A percentile compares a stretch with the other conserved stretches of the same genome.
Conservation (phyloP, 2,797 vertebrate genomes). For the Lagocephalus sceleratus region DNA sequence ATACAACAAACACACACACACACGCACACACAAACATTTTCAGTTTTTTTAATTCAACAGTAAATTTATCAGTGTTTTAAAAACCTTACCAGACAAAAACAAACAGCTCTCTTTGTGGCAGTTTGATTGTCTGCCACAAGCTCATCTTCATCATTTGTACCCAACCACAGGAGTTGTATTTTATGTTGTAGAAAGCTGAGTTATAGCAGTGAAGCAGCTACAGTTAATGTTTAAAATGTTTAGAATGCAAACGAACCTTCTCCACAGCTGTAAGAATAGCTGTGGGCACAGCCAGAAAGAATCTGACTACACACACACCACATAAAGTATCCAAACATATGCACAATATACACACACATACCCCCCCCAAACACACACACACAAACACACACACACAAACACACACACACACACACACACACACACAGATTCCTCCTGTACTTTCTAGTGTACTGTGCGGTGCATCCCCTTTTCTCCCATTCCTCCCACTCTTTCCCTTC, state of each 20-base stretch:
- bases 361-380: background rate
- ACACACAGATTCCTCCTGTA: constrained; percentile 26
- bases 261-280: constrained; percentile 62
- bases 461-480: constrained; percentile 6
- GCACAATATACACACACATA: constrained; percentile 23
- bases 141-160: constrained; percentile 48
- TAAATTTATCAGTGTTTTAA: constrained; percentile 12
- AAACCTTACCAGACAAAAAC: constrained; percentile 9
- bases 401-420: constrained; percentile 6
- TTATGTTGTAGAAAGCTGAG: constrained; percentile 36
- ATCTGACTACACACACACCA: constrained; percentile 50
- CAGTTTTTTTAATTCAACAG: too few species aligned
- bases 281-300: constrained; percentile 44
- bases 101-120: background rate
- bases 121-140: constrained; percentile 44
- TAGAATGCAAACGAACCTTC: constrained; percentile 61
- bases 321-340: constrained; percentile 57
- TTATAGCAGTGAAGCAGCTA: constrained; percentile 52
- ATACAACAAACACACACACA: constrained; percentile 24
- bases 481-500: constrained; percentile 37
- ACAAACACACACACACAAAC: background rate
- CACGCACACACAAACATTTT: too few species aligned
- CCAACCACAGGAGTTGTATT: constrained; percentile 19
- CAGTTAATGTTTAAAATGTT: constrained; percentile 42
- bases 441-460: constrained; percentile 40